Evolutionary conservation across 2,797 vertebrate genomes (phyloP), one percentile per base, ranked within the genome.

Genomic region (Sebastiscus albofasciatus): DNA sequence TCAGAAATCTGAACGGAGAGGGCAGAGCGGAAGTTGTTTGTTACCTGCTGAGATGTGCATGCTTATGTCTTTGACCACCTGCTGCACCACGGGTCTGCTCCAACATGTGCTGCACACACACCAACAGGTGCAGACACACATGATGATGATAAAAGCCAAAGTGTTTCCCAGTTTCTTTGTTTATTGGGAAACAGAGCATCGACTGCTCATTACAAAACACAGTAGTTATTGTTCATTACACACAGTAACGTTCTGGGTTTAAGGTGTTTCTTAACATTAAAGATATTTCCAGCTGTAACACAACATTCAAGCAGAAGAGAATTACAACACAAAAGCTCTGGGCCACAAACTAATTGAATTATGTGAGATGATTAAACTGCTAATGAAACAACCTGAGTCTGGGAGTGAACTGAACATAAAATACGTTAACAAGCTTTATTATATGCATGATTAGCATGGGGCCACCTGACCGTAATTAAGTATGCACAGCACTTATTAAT

Each of bases 121-220:
- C 34, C 5, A 1, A 61, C 29, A 36, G 31, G n/a, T 24, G 33
- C 69, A 65, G 7, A 80, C 5, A n/a, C n/a, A 84, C 11, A 61
- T 49, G 46, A 0, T n/a, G 20, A 80, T 20, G 6, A 6, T 33
- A 6, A 67, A 79, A 73, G 65, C 34, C 13, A 75, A 67, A 75
- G 55, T 69, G 49, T 58, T 73, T 81, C 81, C 83, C 79, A 87
- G 71, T 67, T 87, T 81, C 31, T 77, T 83, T 31, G 24, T 94
- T 94, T 93, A 94, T 93, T 94, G 26, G 55, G 72, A 85, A 79
- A 80, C n/a, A 31, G 34, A 66, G 39, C 59, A 72, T 42, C 11
- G 4, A 33, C 11, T 6, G 24, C 26, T 66, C 59, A 16, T 84
- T 60, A 81, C 33, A 82, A 82, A 86, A 67, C 60, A 52, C 20